Evolutionary conservation across 2,113 vertebrate genomes (phyloP).

Genomic region (Sinocyclocheilus grahami): DNA sequence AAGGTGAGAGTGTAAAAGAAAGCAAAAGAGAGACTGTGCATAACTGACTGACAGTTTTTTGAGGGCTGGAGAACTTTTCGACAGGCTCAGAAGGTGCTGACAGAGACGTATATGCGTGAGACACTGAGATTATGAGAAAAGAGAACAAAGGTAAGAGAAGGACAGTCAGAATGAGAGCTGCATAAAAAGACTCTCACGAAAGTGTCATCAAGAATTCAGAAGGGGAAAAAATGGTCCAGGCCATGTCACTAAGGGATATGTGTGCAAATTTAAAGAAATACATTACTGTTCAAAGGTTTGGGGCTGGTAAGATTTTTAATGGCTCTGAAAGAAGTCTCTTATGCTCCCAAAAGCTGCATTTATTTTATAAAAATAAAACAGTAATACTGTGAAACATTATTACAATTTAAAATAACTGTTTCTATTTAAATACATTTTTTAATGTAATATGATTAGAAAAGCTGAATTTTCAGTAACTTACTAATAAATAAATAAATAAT

Average conservation of each 20-base stretch:
- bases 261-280: not conserved
- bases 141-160: constrained; percentile 10
- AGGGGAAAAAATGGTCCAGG: too few relatives aligned
- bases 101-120: constrained; percentile 5
- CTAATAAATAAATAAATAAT: not conserved
- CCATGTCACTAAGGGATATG: not conserved
- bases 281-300: not conserved
- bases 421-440: not conserved
- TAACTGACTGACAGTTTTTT: not conserved
- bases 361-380: not conserved
- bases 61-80: not conserved
- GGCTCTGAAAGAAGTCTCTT: not conserved
- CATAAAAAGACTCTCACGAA: not conserved
- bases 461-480: not conserved
- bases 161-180: not conserved
- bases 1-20: constrained; percentile 28
- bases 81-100: constrained; percentile 8
- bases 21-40: not conserved
- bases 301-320: not conserved
- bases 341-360: not conserved
- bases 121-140: constrained; percentile 11
- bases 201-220: not conserved
- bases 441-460: not conserved
- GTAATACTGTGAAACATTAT: too few relatives aligned
- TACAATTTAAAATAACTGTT: not conserved